Percentiles rank a stretch among this genome's conserved stretches.
phyloP scores from a whole-genome alignment of 2,888 invertebrate genomes.

The Leucania comma region DNA sequence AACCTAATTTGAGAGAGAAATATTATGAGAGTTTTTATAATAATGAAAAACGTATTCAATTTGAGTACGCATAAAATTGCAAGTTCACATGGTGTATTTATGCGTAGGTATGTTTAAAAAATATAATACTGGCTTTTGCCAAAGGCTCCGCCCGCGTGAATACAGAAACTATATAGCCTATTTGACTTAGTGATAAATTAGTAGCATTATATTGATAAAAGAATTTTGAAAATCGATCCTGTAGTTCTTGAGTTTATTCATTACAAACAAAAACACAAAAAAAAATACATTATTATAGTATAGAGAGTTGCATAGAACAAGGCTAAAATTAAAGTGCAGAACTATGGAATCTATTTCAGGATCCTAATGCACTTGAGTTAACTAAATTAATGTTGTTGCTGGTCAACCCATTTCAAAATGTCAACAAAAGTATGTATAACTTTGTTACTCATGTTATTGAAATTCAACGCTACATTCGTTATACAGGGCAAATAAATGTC shows the following conservation, averaged over 20 bases:
- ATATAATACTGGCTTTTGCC: not conserved
- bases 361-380: slow-evolving; percentile 22
- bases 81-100: not conserved
- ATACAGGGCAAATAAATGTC: slow-evolving; percentile 64
- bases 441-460: slow-evolving; percentile 36
- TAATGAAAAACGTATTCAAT: not conserved
- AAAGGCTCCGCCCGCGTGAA: too few species aligned
- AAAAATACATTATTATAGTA: too few species aligned
- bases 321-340: not conserved
- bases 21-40: not conserved
- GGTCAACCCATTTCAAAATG: slow-evolving; percentile 41
- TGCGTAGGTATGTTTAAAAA: too few species aligned
- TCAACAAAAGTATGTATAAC: slow-evolving; percentile 24
- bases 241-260: too few species aligned
- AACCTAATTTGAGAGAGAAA: slow-evolving; percentile 12
- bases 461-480: slow-evolving; percentile 58
- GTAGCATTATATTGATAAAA: too few species aligned
- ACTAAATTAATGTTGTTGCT: slow-evolving; percentile 28
- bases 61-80: not conserved
- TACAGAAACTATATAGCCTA: not conserved
- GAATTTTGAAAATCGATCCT: too few species aligned
- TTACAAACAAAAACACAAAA: too few species aligned
- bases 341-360: slow-evolving; percentile 13
- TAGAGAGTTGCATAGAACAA: too few species aligned
- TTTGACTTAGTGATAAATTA: too few species aligned